A percentile compares a stretch with the other conserved stretches of the same genome.
phyloP scores from a whole-genome alignment of 2,113 vertebrate genomes.

The Centrocercus urophasianus region DNA sequence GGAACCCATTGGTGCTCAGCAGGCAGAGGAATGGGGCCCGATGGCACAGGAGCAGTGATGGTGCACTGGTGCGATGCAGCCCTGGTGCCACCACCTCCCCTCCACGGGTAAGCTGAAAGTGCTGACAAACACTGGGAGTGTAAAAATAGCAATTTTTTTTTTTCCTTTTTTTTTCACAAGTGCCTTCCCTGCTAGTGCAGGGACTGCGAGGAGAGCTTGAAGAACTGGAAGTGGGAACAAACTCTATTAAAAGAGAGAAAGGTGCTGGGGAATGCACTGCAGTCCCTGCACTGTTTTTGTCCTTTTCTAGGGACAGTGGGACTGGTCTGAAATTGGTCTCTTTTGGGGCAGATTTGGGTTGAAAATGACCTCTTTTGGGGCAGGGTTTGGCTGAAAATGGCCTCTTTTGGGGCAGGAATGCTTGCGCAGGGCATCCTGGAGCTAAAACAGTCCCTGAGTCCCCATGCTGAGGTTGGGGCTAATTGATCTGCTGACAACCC shows the following conservation, averaged over 20 bases:
- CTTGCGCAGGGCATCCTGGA: not conserved
- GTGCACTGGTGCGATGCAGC: not conserved
- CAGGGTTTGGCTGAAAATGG: no score
- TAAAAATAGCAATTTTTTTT: constrained; percentile 53
- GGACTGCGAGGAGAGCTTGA: constrained; percentile 17
- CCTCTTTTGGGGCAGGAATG: not conserved
- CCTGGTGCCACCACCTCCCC: not conserved
- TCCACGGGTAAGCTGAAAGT: not conserved
- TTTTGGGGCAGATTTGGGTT: not conserved
- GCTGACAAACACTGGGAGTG: constrained; percentile 23
- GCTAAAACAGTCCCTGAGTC: not conserved
- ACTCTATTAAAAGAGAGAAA: not conserved
- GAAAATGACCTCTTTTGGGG: not conserved
- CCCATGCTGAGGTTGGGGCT: accelerated
- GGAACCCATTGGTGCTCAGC: not conserved
- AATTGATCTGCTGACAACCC: not conserved
- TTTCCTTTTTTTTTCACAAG: not conserved
- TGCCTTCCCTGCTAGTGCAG: not conserved
- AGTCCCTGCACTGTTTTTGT: no score
- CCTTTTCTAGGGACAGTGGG: not conserved
- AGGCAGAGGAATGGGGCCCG: not conserved
- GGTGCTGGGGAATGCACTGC: not conserved
- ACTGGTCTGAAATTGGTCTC: not conserved
- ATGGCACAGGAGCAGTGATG: accelerated
- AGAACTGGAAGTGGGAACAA: not conserved